Evolutionary conservation across 2,113 vertebrate genomes (phyloP).

Genomic region (Nerophis ophidion): DNA sequence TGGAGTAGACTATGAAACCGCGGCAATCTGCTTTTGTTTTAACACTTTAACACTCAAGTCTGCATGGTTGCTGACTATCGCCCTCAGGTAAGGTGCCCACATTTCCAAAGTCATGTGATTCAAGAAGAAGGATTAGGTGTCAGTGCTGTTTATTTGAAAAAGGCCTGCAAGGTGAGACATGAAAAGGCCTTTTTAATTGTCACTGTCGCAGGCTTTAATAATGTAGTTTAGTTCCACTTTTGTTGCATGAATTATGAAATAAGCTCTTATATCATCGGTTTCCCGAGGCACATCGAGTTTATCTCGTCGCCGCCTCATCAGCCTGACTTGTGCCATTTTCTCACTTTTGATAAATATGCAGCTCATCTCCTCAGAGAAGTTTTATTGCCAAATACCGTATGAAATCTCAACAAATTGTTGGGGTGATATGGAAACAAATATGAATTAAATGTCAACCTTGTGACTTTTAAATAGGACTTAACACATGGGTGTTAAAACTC

Average conservation of each 20-base stretch:
- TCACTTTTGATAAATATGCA: no score
- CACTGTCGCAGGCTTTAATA: slow-evolving; percentile 31
- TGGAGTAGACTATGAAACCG: slow-evolving; percentile 12
- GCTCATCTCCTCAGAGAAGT: no score
- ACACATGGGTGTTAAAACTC: no score
- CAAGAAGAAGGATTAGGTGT: no score
- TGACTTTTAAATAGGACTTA: no score
- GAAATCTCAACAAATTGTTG: no score
- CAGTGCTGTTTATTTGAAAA: no score
- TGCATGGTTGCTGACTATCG: no score
- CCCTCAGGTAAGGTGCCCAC: no score
- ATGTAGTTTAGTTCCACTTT: slow-evolving; percentile 38
- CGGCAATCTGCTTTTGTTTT: not conserved
- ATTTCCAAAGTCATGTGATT: slow-evolving; percentile 20
- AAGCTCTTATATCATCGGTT: slow-evolving; percentile 8
- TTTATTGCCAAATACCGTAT: no score
- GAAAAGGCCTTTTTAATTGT: slow-evolving; percentile 31
- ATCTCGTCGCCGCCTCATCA: slow-evolving; percentile 32
- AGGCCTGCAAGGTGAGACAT: slow-evolving; percentile 21
- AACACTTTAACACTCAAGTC: not conserved
- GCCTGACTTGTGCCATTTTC: slow-evolving; percentile 47
- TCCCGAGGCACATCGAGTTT: slow-evolving; percentile 30
- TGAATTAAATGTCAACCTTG: no score
- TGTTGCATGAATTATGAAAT: slow-evolving; percentile 29
- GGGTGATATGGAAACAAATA: no score